phyloP scores from a whole-genome alignment of 2,888 invertebrate genomes.

The Limnephilus rhombicus region DNA sequence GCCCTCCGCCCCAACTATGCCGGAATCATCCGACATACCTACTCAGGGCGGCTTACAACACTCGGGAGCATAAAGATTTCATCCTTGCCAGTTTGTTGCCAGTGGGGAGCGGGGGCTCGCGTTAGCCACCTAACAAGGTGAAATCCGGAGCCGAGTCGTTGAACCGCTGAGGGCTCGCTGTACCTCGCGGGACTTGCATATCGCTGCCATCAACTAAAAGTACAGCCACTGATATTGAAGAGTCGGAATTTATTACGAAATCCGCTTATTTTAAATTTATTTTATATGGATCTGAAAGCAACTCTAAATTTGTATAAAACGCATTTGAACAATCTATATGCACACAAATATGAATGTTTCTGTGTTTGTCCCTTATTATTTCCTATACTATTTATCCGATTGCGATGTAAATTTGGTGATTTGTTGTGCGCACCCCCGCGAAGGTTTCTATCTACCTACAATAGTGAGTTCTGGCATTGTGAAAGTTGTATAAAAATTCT shows the following conservation, averaged over 20 bases:
- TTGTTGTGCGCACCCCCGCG: too few relatives aligned
- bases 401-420: too few relatives aligned
- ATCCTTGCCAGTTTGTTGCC: background rate
- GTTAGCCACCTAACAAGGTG: slow-evolving; percentile 24
- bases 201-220: slow-evolving; percentile 12
- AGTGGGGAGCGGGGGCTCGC: background rate
- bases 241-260: background rate
- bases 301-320: slow-evolving; percentile 7
- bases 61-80: slow-evolving; percentile 34
- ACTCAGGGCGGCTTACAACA: slow-evolving; percentile 13
- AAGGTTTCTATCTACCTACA: too few relatives aligned
- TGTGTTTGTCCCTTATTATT: too few relatives aligned
- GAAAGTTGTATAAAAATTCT: too few relatives aligned
- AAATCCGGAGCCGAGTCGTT: slow-evolving; percentile 12
- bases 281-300: background rate
- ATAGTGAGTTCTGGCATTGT: too few relatives aligned
- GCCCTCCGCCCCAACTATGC: background rate
- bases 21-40: background rate
- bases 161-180: background rate
- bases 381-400: too few relatives aligned
- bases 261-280: slow-evolving; percentile 13
- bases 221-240: background rate
- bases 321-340: background rate
- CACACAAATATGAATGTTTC: too few relatives aligned
- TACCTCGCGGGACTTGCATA: background rate